Conservation (phyloP, 2,113 vertebrate genomes). For the Sminthopsis crassicaudata region DNA sequence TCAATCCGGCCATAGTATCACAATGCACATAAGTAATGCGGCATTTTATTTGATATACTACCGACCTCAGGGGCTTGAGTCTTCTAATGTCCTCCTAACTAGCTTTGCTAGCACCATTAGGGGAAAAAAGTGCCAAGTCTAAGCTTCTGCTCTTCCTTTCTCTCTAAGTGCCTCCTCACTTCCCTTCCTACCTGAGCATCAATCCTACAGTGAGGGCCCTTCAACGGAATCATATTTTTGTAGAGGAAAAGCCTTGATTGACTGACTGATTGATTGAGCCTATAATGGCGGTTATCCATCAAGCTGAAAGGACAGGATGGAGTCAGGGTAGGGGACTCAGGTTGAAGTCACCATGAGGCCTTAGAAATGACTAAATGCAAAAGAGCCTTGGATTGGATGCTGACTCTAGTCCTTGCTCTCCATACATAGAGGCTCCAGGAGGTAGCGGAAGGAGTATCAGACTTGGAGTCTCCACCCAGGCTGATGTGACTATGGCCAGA, state of each 20-base stretch:
- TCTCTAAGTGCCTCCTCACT: background rate
- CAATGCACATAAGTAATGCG: background rate
- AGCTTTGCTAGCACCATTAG: background rate
- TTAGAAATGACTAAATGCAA: background rate
- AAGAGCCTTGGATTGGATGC: background rate
- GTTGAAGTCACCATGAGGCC: background rate
- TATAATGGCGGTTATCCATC: background rate
- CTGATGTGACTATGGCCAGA: background rate
- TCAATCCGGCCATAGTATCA: background rate
- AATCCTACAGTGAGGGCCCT: background rate
- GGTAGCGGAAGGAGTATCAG: background rate
- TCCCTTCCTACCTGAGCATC: conserved; percentile 3
- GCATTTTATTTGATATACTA: background rate
- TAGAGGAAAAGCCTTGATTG: background rate
- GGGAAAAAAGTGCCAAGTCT: background rate
- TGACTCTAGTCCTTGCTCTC: background rate
- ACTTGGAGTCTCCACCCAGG: background rate
- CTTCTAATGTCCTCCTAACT: background rate
- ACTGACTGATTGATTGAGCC: background rate
- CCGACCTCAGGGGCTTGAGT: background rate
- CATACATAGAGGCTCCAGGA: background rate
- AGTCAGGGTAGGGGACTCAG: background rate
- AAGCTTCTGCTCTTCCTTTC: background rate
- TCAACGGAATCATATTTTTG: background rate
- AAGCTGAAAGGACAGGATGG: background rate